Conservation (phyloP, 2,797 vertebrate species). For the Aselliscus stoliczkanus region DNA sequence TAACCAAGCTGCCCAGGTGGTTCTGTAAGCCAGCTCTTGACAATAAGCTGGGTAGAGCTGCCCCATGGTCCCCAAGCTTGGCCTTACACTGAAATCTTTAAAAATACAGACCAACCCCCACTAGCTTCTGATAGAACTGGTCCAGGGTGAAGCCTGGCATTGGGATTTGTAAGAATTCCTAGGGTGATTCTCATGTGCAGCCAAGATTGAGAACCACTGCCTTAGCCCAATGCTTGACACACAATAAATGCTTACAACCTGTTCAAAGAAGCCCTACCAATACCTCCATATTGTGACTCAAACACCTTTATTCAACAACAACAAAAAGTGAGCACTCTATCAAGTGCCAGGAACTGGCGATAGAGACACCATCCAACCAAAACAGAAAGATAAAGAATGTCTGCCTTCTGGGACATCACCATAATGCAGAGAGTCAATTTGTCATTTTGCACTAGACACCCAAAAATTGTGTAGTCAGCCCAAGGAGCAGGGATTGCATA, state of each 20-base stretch:
- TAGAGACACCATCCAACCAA: not conserved
- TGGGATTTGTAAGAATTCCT: not conserved
- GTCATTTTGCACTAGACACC: not conserved
- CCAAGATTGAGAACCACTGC: not conserved
- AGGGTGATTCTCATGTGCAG: not conserved
- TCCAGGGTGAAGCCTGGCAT: not conserved
- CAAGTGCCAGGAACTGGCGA: not conserved
- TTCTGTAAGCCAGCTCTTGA: accelerated
- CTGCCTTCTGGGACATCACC: not conserved
- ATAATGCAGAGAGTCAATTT: accelerated
- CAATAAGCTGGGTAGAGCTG: accelerated
- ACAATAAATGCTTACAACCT: not conserved
- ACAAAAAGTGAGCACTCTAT: not conserved
- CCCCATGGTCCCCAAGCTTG: no score
- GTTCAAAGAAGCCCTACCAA: not conserved
- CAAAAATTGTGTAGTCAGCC: not conserved
- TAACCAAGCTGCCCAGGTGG: not conserved
- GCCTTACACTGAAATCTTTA: not conserved
- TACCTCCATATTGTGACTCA: no score
- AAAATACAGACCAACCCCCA: not conserved
- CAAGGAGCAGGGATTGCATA: not conserved
- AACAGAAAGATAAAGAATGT: not conserved
- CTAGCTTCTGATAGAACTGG: not conserved
- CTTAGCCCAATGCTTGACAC: not conserved
- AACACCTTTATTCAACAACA: not conserved